Percentiles rank a stretch among this genome's conserved stretches.
These are phyloP conservation scores for Linnaemya vulpina DNA, from an alignment of 2,888 invertebrate species.

Conservation along the genomic window DNA sequence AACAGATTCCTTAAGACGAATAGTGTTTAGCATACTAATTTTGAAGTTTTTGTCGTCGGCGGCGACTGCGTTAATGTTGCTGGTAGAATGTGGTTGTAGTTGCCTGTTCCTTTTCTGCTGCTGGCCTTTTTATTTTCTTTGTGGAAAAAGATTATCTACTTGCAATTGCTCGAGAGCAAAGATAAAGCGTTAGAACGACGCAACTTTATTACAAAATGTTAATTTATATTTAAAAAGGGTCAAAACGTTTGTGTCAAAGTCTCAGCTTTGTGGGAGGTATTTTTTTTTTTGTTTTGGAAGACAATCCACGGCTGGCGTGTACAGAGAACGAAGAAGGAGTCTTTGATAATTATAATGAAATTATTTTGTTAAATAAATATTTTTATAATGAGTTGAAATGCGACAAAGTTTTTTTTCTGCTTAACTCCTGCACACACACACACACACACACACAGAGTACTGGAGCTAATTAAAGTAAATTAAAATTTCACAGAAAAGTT, in stretches of 20 bases:
- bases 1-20: slow-evolving; percentile 53
- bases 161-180: slow-evolving; percentile 55
- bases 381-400: slow-evolving; percentile 39
- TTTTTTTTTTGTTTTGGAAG: no score
- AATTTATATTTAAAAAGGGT: slow-evolving; percentile 56
- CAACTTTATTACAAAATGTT: slow-evolving; percentile 51
- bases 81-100: neutral
- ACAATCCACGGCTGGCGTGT: neutral
- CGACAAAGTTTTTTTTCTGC: slow-evolving; percentile 25
- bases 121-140: slow-evolving; percentile 24
- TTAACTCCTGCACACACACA: neutral
- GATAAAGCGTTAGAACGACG: slow-evolving; percentile 51
- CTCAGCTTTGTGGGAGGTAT: slow-evolving; percentile 44
- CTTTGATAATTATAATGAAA: neutral
- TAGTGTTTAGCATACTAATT: slow-evolving; percentile 71
- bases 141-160: slow-evolving; percentile 58
- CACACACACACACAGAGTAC: neutral
- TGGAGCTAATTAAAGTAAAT: neutral
- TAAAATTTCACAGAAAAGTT: neutral
- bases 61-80: slow-evolving; percentile 39
- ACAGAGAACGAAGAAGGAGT: slow-evolving; percentile 1
- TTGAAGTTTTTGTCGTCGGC: slow-evolving; percentile 51
- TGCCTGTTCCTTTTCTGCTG: slow-evolving; percentile 25
- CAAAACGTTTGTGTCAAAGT: slow-evolving; percentile 9
- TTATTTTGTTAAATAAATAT: slow-evolving; percentile 46